Evolutionary conservation across 2,888 invertebrate genomes (phyloP).

Genomic region (Caenorhabditis drosophilae): DNA sequence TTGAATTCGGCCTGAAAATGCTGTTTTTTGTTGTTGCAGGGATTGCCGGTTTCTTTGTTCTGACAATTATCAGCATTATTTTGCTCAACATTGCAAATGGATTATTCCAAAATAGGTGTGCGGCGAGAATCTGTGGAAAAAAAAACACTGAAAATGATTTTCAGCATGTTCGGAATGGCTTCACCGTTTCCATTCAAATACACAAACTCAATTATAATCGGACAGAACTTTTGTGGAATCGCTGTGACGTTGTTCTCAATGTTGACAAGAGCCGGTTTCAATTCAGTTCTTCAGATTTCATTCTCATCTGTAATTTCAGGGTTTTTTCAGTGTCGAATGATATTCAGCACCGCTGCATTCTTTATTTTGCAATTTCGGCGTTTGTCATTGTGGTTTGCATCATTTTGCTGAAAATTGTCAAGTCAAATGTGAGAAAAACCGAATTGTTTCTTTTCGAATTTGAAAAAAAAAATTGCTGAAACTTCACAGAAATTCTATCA

Average conservation of each 20-base stretch:
- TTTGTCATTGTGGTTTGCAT: conserved; percentile 20
- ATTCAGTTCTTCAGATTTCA: no score
- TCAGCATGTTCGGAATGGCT: conserved; percentile 83
- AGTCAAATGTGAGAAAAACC: conserved; percentile 10
- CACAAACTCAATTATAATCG: conserved; percentile 88
- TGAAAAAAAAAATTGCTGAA: neutral
- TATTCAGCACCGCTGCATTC: conserved; percentile 77
- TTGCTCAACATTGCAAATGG: conserved; percentile 81
- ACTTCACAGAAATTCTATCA: conserved; percentile 8
- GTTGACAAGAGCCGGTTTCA: conserved; percentile 39
- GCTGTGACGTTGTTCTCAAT: conserved; percentile 66
- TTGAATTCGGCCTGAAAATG: no score
- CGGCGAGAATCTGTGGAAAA: neutral
- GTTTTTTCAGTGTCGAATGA: conserved; percentile 14
- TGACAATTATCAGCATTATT: conserved; percentile 71
- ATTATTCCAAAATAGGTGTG: conserved; percentile 76
- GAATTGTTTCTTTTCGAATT: neutral
- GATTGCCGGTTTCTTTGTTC: conserved; percentile 70
- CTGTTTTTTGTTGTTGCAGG: no score
- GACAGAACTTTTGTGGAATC: conserved; percentile 69
- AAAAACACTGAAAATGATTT: neutral
- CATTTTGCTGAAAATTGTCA: conserved; percentile 15
- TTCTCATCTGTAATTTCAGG: no score
- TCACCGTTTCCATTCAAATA: conserved; percentile 80
- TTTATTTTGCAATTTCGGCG: conserved; percentile 89